These are phyloP conservation scores for Paramormyrops hopkinsi DNA, from an alignment of 2,797 vertebrate species.

Conservation along the genomic window DNA sequence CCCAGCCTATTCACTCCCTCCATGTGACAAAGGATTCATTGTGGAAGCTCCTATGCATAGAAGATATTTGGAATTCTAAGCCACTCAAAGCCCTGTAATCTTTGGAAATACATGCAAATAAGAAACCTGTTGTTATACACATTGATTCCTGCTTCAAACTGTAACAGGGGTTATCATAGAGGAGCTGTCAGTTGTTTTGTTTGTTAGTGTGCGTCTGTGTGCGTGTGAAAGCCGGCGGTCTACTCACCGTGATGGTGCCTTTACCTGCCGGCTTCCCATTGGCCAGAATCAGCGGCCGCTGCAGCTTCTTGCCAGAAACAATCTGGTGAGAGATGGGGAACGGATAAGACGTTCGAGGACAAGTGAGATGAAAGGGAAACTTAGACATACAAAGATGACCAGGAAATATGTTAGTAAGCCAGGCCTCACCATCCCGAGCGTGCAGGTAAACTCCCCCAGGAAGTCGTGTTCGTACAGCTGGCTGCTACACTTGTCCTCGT, in stretches of 20 bases:
- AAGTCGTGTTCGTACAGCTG: constrained; percentile 95
- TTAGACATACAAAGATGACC: not conserved
- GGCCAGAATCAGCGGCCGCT: constrained; percentile 76
- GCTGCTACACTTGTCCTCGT: constrained; percentile 89
- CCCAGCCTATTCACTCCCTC: constrained; percentile 1
- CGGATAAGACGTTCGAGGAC: not conserved
- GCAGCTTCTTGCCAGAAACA: constrained; percentile 96
- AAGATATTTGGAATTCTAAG: not conserved
- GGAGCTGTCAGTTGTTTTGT: not conserved
- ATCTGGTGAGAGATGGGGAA: constrained; percentile 60
- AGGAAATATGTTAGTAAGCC: not conserved
- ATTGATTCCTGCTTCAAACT: not conserved
- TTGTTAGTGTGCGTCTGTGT: not conserved
- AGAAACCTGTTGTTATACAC: not conserved
- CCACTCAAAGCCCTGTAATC: not conserved
- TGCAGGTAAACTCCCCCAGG: constrained; percentile 89
- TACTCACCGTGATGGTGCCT: constrained; percentile 80
- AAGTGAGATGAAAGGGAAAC: not conserved
- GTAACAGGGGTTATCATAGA: not conserved
- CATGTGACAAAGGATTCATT: not conserved
- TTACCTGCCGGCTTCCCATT: constrained; percentile 95
- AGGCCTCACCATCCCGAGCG: constrained; percentile 75
- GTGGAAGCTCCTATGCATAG: not conserved
- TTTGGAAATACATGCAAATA: not conserved
- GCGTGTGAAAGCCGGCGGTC: not conserved